These are phyloP conservation scores for Cremastobaeus sp. DNA, from an alignment of 2,888 invertebrate genomes.

Conservation along the genomic window DNA sequence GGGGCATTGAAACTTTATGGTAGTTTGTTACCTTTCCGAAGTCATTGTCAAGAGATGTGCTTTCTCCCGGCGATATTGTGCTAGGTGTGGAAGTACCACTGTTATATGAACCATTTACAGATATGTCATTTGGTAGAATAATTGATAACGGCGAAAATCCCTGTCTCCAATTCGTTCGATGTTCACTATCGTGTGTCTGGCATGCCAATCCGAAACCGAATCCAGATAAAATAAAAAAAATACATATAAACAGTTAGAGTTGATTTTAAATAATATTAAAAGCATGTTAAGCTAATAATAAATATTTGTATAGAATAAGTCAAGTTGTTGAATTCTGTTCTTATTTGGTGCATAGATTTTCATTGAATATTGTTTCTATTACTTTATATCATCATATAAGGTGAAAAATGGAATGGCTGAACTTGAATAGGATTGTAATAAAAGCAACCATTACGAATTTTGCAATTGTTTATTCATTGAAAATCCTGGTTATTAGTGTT, in stretches of 20 bases:
- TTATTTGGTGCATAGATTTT: too few relatives aligned
- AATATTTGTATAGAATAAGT: too few relatives aligned
- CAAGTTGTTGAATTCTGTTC: too few relatives aligned
- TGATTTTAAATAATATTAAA: too few relatives aligned
- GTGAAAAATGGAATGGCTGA: conserved; percentile 3
- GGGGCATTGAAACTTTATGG: background rate
- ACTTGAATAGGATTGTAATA: conserved; percentile 22
- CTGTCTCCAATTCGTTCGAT: conserved; percentile 72
- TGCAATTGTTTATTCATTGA: conserved; percentile 15
- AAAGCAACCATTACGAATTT: conserved; percentile 22
- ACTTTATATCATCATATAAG: too few relatives aligned
- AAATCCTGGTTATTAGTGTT: too few relatives aligned
- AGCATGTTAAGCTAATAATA: too few relatives aligned
- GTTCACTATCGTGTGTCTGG: conserved; percentile 68
- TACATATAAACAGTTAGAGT: conserved; percentile 7
- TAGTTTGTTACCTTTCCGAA: conserved; percentile 71
- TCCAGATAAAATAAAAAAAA: conserved; percentile 4
- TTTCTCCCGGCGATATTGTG: conserved; percentile 79
- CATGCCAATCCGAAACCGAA: conserved; percentile 13
- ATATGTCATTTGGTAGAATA: conserved; percentile 71
- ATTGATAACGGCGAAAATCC: conserved; percentile 76
- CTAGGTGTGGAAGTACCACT: conserved; percentile 79
- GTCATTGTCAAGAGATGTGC: conserved; percentile 74
- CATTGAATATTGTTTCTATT: background rate
- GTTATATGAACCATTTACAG: conserved; percentile 73